Evolutionary conservation across 2,113 vertebrate species (phyloP).

Genomic region (Murina feae): DNA sequence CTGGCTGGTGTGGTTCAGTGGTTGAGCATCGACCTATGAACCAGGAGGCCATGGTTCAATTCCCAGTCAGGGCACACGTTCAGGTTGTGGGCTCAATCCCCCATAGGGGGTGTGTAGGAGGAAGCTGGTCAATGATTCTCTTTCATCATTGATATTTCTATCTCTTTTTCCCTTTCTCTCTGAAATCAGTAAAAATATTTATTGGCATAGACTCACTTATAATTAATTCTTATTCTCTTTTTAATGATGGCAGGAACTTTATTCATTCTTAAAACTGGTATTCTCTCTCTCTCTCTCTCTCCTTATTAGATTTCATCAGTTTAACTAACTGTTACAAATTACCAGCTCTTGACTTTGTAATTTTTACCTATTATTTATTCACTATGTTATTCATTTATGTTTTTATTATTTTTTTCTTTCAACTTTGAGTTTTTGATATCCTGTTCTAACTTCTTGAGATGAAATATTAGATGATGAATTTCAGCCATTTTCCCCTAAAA

Average conservation of each 20-base stretch:
- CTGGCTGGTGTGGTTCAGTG: background rate
- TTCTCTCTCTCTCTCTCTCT: background rate
- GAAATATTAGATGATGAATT: conserved; percentile 14
- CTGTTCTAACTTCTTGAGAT: background rate
- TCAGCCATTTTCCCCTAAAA: background rate
- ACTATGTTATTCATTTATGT: background rate
- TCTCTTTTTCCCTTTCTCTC: too few relatives aligned
- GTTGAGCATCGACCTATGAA: too few relatives aligned
- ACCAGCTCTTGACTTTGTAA: background rate
- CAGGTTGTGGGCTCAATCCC: too few relatives aligned
- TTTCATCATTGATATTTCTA: too few relatives aligned
- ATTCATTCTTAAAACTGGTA: background rate
- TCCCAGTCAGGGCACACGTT: too few relatives aligned
- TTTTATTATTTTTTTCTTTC: conserved; percentile 26
- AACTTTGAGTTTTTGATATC: conserved; percentile 36
- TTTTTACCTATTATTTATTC: background rate
- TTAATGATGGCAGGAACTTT: background rate
- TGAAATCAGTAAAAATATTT: background rate
- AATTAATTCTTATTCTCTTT: background rate
- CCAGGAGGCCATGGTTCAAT: too few relatives aligned
- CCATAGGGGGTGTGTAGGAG: too few relatives aligned
- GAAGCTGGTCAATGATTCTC: too few relatives aligned
- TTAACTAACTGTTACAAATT: background rate
- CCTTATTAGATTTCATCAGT: background rate
- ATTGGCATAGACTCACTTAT: background rate